These are phyloP conservation scores for Bombyx huttoni DNA, from an alignment of 2,888 invertebrate genomes.

Conservation along the genomic window DNA sequence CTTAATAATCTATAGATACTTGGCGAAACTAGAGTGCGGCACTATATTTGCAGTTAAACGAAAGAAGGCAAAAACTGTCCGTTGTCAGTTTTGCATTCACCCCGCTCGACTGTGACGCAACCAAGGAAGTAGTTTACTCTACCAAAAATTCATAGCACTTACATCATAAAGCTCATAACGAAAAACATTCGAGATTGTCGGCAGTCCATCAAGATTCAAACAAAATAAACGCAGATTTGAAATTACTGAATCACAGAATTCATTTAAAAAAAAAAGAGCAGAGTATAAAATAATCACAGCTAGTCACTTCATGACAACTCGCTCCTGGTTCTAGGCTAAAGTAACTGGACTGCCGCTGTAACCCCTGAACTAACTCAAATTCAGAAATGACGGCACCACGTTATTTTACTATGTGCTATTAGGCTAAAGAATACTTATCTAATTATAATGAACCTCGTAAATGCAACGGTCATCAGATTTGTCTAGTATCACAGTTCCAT, in stretches of 20 bases:
- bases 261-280: constrained; percentile 24
- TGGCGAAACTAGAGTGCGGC: constrained; percentile 22
- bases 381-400: constrained; percentile 61
- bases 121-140: constrained; percentile 55
- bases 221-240: constrained; percentile 20
- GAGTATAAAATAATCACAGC: constrained; percentile 27
- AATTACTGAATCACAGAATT: constrained; percentile 11
- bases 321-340: not conserved
- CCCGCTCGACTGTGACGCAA: constrained; percentile 52
- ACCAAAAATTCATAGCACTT: constrained; percentile 46
- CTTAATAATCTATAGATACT: constrained; percentile 17
- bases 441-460: constrained; percentile 44
- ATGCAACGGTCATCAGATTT: constrained; percentile 24
- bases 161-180: constrained; percentile 40
- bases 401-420: constrained; percentile 47
- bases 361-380: constrained; percentile 66
- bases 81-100: not conserved
- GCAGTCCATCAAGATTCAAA: constrained; percentile 44
- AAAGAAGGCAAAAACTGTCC: constrained; percentile 16
- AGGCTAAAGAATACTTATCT: constrained; percentile 63
- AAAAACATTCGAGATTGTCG: constrained; percentile 52
- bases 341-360: constrained; percentile 38
- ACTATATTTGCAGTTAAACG: constrained; percentile 54
- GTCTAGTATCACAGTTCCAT: constrained; percentile 22
- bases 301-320: constrained; percentile 13